Conservation (phyloP, 2,113 vertebrate species). For the Lutjanus erythropterus region DNA sequence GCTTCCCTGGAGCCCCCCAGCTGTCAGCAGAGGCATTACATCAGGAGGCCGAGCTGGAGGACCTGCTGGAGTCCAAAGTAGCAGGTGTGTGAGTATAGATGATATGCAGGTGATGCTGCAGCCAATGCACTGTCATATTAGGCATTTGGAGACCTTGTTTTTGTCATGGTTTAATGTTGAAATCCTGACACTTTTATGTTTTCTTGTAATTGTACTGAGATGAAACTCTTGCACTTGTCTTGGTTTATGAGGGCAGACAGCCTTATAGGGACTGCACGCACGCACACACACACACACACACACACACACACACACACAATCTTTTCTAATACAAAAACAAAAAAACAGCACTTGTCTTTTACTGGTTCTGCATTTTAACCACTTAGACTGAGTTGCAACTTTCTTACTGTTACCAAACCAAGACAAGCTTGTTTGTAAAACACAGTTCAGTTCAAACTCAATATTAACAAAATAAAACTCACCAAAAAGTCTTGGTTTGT, state of each 20-base stretch:
- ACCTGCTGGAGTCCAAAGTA: constrained; percentile 85
- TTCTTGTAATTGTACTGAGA: not conserved
- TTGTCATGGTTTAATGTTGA: not conserved
- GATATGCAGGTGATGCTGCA: not conserved
- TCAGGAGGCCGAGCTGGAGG: constrained; percentile 85
- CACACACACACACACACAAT: too few species aligned
- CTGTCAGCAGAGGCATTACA: constrained; percentile 85
- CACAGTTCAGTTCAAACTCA: too few species aligned
- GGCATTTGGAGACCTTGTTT: not conserved
- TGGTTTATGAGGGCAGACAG: not conserved
- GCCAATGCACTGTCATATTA: not conserved
- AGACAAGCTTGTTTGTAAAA: too few species aligned
- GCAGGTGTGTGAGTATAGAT: constrained; percentile 73
- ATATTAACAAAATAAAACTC: too few species aligned
- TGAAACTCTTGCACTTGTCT: not conserved
- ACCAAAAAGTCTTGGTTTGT: too few species aligned
- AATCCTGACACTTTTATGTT: not conserved
- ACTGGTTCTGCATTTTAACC: too few species aligned
- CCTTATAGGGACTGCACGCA: too few species aligned
- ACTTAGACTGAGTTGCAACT: too few species aligned
- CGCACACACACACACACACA: too few species aligned
- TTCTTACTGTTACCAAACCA: too few species aligned
- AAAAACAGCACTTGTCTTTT: too few species aligned
- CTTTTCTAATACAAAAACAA: too few species aligned
- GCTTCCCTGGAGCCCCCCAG: constrained; percentile 87